phyloP scores from a whole-genome alignment of 2,113 vertebrate species.

The Plectropomus leopardus region DNA sequence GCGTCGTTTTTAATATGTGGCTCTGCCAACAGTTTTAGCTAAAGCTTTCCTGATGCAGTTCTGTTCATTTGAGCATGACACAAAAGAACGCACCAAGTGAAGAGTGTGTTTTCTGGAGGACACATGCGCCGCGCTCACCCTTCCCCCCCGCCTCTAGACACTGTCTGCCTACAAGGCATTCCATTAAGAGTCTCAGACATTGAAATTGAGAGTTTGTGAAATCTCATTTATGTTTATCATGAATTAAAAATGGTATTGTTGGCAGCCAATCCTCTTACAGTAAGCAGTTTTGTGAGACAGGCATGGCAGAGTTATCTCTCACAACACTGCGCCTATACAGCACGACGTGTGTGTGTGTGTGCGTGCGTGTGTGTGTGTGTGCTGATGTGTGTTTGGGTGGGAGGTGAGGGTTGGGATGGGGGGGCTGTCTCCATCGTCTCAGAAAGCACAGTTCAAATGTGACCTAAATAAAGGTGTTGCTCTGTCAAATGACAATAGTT shows the following conservation, averaged over 20 bases:
- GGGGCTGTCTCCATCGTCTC: conserved; percentile 49
- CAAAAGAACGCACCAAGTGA: conserved; percentile 54
- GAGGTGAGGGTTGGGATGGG: conserved; percentile 41
- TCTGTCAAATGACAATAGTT: conserved; percentile 52
- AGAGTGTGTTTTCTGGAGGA: conserved; percentile 59
- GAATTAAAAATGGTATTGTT: conserved; percentile 86
- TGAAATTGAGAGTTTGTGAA: conserved; percentile 79
- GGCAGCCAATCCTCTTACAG: conserved; percentile 85
- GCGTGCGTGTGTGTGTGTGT: conserved; percentile 16
- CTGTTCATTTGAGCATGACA: conserved; percentile 53
- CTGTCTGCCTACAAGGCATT: conserved; percentile 71
- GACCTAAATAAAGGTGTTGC: conserved; percentile 82
- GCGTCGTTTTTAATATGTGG: conserved; percentile 27
- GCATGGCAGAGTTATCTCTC: conserved; percentile 78
- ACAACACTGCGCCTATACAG: conserved; percentile 53
- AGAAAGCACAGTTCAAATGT: conserved; percentile 80
- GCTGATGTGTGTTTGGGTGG: conserved; percentile 10
- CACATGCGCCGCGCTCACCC: conserved; percentile 29
- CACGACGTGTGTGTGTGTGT: conserved; percentile 18
- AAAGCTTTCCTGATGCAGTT: conserved; percentile 31
- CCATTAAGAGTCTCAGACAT: conserved; percentile 73
- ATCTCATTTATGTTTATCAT: conserved; percentile 85
- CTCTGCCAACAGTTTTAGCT: conserved; percentile 24
- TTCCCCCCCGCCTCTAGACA: conserved; percentile 12
- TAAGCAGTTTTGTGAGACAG: conserved; percentile 84